phyloP scores from a whole-genome alignment of 2,888 invertebrate species.

The Pheosia gnoma region DNA sequence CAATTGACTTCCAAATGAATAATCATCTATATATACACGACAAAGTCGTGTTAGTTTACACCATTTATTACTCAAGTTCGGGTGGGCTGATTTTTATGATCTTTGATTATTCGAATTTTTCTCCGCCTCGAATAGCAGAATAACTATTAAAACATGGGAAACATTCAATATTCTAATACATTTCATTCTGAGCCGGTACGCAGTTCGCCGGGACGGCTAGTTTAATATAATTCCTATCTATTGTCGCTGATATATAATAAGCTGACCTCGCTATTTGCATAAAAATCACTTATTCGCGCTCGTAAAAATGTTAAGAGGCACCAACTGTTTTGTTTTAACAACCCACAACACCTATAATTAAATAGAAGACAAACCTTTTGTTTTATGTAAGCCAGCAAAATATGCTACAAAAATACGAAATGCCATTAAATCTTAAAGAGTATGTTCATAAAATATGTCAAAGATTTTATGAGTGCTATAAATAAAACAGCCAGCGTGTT shows the following conservation, averaged over 20 bases:
- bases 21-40: too few species aligned
- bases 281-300: conserved; percentile 25
- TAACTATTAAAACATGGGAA: too few species aligned
- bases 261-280: conserved; percentile 24
- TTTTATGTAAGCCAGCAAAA: background rate
- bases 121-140: too few species aligned
- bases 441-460: background rate
- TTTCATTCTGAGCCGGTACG: too few species aligned
- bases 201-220: too few species aligned
- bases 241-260: conserved; percentile 21
- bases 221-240: conserved; percentile 31
- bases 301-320: conserved; percentile 38
- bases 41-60: too few species aligned
- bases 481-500: conserved; percentile 11
- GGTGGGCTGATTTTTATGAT: too few species aligned
- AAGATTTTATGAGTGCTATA: background rate
- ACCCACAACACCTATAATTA: conserved; percentile 21
- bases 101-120: too few species aligned
- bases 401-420: background rate
- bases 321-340: conserved; percentile 34
- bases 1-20: conserved; percentile 13
- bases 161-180: too few species aligned
- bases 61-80: too few species aligned
- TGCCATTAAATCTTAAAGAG: background rate
- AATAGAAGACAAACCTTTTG: conserved; percentile 11